Evolutionary conservation across 2,113 vertebrate species (phyloP).

Genomic region (Neotragus pygmaeus): DNA sequence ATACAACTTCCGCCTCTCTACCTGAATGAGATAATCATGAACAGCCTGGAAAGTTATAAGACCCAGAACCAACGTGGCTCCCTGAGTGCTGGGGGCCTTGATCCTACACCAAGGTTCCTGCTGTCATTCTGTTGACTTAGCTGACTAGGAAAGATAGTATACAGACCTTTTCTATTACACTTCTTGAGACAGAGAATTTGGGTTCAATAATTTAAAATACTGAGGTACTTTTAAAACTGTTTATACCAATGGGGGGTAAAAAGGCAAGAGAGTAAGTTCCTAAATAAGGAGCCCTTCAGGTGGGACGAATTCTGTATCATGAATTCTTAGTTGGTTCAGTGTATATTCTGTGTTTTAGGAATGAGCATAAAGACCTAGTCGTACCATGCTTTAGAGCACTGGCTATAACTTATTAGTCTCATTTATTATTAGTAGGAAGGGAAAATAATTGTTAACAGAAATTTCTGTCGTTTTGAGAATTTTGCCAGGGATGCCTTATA

Average conservation of each 20-base stretch:
- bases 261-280: not conserved
- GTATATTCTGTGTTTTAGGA: not conserved
- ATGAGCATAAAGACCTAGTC: not conserved
- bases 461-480: not conserved
- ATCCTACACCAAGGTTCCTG: too few species aligned
- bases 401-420: not conserved
- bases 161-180: not conserved
- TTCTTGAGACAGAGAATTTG: not conserved
- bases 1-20: not conserved
- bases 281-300: not conserved
- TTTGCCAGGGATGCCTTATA: not conserved
- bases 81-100: too few species aligned
- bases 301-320: not conserved
- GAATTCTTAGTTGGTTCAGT: not conserved
- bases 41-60: not conserved
- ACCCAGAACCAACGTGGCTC: not conserved
- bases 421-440: not conserved
- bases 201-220: not conserved
- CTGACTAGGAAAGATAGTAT: not conserved
- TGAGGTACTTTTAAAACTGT: not conserved
- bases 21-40: not conserved
- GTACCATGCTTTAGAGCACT: not conserved
- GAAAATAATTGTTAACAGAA: not conserved
- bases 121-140: not conserved
- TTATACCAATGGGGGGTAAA: not conserved